Base-by-base conservation (phyloP, 2,113 vertebrate genomes). In the Xenopus tropicalis region DNA sequence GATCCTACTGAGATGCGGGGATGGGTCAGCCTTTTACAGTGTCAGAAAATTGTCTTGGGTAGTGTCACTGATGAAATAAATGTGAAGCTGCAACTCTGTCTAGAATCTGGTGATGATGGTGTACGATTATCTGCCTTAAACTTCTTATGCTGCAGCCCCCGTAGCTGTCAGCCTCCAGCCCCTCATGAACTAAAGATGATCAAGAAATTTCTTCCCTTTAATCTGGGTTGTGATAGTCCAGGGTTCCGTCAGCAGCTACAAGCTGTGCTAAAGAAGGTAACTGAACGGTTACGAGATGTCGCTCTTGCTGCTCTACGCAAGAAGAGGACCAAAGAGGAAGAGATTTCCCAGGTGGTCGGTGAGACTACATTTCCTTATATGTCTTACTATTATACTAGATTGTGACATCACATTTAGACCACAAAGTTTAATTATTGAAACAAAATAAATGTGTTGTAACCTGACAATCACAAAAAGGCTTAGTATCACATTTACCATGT, bases 211-310 rank as follows among this genome's bases (percentile, higher is more conserved):
- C 79, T 97, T 73, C 91, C 90, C 8, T 86, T 92, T 72, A 97
- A 93, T 83, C 83, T 97, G 11, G 95, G 91, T 76, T 89, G 90
- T 0, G 90, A 93, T 69, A 93, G 92, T 0, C 92, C 95, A 0
- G 87, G 90, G 0, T 96, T 96, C 77, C 93, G 94, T 52, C 94
- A 97, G 77, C 90, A 93, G 72, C 87, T 96, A 63, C 93, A 96
- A 80, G 87, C 90, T 0, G 83, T 69, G 0, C 69, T 94, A 62
- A 88, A 80, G 81, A 93, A 77, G 77, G 93, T 90, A 24, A 80
- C 96, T 77, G 90, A 88, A 10, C 87, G 93, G 48, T 86, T 95
- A 77, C 84, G 95, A 84, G 93, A 97, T 74, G 84, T 90, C 70
- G 92, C 92, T 0, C 86, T 96, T 79, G 86, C 88, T 3, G 76